phyloP scores from a whole-genome alignment of 2,113 vertebrate species.

The Neomonachus schauinslandi region DNA sequence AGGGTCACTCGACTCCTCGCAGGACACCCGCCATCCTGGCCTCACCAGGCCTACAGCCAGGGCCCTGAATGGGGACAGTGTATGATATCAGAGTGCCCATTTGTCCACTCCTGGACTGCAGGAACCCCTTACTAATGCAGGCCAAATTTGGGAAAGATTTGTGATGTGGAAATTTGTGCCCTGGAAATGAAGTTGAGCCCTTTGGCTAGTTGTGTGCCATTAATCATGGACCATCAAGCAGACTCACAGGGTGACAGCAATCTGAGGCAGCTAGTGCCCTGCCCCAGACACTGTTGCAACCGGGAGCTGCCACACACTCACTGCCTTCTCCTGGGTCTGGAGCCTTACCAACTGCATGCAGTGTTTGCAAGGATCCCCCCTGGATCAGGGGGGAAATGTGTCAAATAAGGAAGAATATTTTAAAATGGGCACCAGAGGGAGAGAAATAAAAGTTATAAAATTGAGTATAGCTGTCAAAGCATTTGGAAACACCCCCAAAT shows the following conservation, averaged over 20 bases:
- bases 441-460: not conserved
- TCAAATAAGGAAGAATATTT: slow-evolving; percentile 52
- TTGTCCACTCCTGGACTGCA: not conserved
- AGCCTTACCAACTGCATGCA: not conserved
- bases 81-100: not conserved
- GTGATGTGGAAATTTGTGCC: not conserved
- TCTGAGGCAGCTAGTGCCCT: not conserved
- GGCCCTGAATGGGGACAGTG: not conserved
- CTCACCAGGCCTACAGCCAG: not conserved
- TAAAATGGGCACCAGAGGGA: not conserved
- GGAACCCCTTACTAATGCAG: accelerated
- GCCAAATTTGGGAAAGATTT: not conserved
- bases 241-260: not conserved
- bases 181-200: not conserved
- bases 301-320: not conserved
- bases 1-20: not conserved
- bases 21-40: not conserved
- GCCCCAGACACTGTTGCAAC: not conserved
- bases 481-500: not conserved
- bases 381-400: not conserved
- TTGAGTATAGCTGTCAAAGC: not conserved
- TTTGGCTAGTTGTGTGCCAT: not conserved
- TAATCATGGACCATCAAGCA: not conserved
- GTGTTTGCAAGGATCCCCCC: not conserved
- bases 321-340: not conserved